Evolutionary conservation across 2,113 vertebrate genomes (phyloP).

Genomic region (Serinus canaria): DNA sequence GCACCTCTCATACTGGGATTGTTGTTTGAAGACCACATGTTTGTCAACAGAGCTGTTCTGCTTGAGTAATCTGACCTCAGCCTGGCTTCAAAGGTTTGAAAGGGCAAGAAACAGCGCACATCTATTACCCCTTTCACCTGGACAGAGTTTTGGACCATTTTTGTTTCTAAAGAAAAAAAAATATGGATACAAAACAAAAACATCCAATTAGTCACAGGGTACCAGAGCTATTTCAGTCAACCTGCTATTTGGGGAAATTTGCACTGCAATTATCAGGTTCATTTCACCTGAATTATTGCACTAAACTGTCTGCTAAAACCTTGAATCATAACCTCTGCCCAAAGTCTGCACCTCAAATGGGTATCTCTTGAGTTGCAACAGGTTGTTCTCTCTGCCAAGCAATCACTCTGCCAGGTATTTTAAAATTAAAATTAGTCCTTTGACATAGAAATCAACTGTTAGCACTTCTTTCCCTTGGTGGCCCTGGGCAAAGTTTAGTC

Average conservation of each 20-base stretch:
- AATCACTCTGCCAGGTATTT: background rate
- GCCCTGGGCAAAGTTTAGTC: background rate
- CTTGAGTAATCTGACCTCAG: constrained; percentile 50
- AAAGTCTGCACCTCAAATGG: background rate
- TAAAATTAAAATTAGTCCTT: background rate
- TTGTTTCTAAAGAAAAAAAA: background rate
- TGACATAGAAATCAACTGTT: background rate
- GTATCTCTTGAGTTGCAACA: background rate
- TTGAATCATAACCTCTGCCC: background rate
- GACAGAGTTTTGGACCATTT: background rate
- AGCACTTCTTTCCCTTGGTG: background rate
- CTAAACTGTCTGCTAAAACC: background rate
- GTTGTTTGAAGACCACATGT: constrained; percentile 42
- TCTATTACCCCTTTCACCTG: constrained; percentile 52
- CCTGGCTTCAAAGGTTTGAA: constrained; percentile 34
- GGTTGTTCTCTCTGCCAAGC: background rate
- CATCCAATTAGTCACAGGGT: constrained; percentile 22
- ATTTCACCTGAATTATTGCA: background rate
- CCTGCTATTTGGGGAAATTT: constrained; percentile 8
- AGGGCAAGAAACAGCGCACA: constrained; percentile 31
- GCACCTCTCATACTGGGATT: constrained; percentile 10
- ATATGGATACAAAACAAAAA: background rate
- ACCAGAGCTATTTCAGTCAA: background rate
- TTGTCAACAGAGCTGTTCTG: constrained; percentile 64
- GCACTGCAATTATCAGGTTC: constrained; percentile 2